Conservation (phyloP, 2,113 vertebrate species). For the Lutjanus erythropterus region DNA sequence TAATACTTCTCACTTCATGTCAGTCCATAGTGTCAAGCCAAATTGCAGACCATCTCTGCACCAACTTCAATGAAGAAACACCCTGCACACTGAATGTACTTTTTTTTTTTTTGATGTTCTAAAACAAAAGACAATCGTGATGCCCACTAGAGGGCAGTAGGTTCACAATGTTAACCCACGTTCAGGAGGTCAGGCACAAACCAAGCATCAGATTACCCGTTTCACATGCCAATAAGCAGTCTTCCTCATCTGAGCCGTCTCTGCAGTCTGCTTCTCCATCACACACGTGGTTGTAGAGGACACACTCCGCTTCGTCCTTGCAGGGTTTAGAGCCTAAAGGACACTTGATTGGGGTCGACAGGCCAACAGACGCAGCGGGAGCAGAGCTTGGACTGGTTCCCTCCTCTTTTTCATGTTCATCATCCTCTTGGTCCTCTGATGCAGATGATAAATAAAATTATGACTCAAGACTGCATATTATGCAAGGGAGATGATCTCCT, state of each 20-base stretch:
- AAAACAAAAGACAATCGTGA: not conserved
- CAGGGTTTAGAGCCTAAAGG: conserved; percentile 75
- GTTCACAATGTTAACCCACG: not conserved
- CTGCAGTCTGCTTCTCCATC: conserved; percentile 88
- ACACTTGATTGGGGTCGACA: conserved; percentile 71
- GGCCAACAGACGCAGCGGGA: not conserved
- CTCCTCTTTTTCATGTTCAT: not conserved
- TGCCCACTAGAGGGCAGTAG: conserved; percentile 46
- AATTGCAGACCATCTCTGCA: not conserved
- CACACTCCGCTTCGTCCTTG: conserved; percentile 71
- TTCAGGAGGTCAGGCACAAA: too few species aligned
- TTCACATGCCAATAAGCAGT: conserved; percentile 63
- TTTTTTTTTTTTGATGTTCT: not conserved
- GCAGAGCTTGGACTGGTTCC: not conserved
- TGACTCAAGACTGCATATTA: not conserved
- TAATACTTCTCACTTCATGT: not conserved
- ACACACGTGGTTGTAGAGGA: conserved; percentile 81
- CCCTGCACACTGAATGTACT: not conserved
- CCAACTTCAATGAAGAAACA: not conserved
- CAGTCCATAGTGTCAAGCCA: not conserved
- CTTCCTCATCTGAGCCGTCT: conserved; percentile 89
- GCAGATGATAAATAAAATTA: not conserved
- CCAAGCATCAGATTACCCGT: conserved; percentile 47
- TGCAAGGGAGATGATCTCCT: not conserved
- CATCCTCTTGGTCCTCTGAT: conserved; percentile 38